These are phyloP conservation scores for Camponotus floridanus DNA, from an alignment of 1,140 invertebrate genomes.

Conservation along the genomic window DNA sequence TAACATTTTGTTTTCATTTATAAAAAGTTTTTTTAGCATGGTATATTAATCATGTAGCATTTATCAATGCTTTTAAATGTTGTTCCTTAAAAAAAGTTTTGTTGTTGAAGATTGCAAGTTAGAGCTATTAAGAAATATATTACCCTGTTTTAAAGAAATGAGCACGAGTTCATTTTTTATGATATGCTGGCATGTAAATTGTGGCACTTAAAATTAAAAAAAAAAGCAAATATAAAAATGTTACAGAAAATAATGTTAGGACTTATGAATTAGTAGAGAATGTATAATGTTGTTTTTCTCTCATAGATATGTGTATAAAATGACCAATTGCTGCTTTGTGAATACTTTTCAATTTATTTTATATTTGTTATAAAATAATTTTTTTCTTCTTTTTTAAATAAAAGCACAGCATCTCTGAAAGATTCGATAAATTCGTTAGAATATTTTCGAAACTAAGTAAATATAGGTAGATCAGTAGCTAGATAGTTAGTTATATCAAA, in stretches of 20 bases:
- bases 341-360: conserved; percentile 20
- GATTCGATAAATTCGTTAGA: conserved; percentile 38
- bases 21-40: conserved; percentile 53
- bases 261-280: conserved; percentile 21
- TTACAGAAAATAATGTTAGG: conserved; percentile 33
- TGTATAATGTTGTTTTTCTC: conserved; percentile 24
- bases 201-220: conserved; percentile 31
- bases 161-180: background rate
- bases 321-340: conserved; percentile 33
- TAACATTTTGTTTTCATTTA: conserved; percentile 11
- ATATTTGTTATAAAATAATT: conserved; percentile 24
- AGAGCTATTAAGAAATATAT: conserved; percentile 12
- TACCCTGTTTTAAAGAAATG: background rate
- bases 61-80: conserved; percentile 51
- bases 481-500: conserved; percentile 69
- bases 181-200: conserved; percentile 43
- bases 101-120: conserved; percentile 42
- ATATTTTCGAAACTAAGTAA: conserved; percentile 59
- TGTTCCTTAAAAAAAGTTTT: conserved; percentile 53
- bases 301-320: conserved; percentile 13
- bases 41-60: conserved; percentile 32
- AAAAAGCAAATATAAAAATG: conserved; percentile 14
- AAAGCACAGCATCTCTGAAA: conserved; percentile 18
- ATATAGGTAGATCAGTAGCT: conserved; percentile 54
- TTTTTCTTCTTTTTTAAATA: conserved; percentile 7